Evolutionary conservation across 2,888 invertebrate species (phyloP), one percentile per base, ranked within the genome.

Genomic region (Lasioglossum figueresi): DNA sequence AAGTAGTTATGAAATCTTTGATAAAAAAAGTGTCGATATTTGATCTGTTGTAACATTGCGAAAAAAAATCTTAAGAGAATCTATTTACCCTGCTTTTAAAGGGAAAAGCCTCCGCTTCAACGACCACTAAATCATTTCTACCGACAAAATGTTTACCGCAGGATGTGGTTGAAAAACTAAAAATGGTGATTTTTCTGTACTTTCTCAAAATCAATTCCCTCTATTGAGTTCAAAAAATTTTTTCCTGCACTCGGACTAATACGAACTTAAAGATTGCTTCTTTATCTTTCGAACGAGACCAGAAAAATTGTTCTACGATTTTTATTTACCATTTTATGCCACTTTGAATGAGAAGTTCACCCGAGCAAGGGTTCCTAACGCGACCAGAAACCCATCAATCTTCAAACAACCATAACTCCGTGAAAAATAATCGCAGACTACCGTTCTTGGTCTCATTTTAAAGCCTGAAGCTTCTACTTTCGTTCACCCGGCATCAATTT

Each of bases 221-320:
- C 5, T 4, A 4, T 1, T 0, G 2, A 31, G 1, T 1, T 31
- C 1, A 27, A 59, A 4, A 59, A 59, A 27, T 27, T 59, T 59
- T 31, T 27, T 5, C 14, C 0, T 0, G 14, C 0, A 31, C 0
- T 1, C 1, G 0, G 2, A 16, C 27, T 16, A 1, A 2, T 5
- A 14, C 3, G 4, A 0, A 5, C 4, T 14, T 16, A 0, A 31
- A 31, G 14, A 27, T 1, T 16, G 2, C 1, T 1, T n/a, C 5
- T 16, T 12, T 16, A 0, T 27, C 59, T 27, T 31, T 59, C 27
- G 0, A 59, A 59, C 14, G 14, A 14, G 27, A 27, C 59, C 27
- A 14, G 5, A 31, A 31, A 5, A 16, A 16, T 16, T 27, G 59
- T n/a, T 5, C 14, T 27, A 59, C 27, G 27, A 59, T 31, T 59